These are phyloP conservation scores for Myotis davidii DNA, from an alignment of 2,113 vertebrate species.

Conservation along the genomic window DNA sequence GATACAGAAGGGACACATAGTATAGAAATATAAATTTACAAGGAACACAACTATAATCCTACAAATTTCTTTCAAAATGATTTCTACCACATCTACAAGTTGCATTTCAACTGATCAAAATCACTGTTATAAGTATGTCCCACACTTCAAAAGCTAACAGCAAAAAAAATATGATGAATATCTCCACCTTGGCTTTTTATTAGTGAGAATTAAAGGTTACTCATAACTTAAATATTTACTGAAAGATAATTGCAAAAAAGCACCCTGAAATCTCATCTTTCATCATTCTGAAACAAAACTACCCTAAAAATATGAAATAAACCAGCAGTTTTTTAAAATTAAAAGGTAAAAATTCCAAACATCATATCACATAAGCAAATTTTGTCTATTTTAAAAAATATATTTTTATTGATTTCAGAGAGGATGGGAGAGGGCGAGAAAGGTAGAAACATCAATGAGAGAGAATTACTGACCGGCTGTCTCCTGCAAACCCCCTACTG, in stretches of 20 bases:
- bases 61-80: background rate
- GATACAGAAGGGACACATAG: background rate
- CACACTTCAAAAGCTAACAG: background rate
- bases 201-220: background rate
- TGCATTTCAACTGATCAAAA: background rate
- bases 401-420: too few species aligned
- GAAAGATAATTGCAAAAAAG: slow-evolving; percentile 2
- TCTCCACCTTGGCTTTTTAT: background rate
- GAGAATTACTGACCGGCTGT: too few species aligned
- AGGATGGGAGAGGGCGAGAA: too few species aligned
- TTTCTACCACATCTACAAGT: background rate
- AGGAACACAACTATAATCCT: background rate
- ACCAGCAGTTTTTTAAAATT: background rate
- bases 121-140: background rate
- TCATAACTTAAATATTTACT: background rate
- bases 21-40: background rate
- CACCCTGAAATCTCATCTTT: background rate
- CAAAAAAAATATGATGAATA: background rate
- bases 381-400: background rate
- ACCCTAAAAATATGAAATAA: slow-evolving; percentile 28
- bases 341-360: slow-evolving; percentile 14
- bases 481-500: too few species aligned
- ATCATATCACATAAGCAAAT: background rate
- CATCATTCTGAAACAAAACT: slow-evolving; percentile 40
- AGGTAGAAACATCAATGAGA: too few species aligned